Evolutionary conservation across 2,797 vertebrate genomes (phyloP), one percentile per base, ranked within the genome.

Genomic region (Glossophaga mutica): DNA sequence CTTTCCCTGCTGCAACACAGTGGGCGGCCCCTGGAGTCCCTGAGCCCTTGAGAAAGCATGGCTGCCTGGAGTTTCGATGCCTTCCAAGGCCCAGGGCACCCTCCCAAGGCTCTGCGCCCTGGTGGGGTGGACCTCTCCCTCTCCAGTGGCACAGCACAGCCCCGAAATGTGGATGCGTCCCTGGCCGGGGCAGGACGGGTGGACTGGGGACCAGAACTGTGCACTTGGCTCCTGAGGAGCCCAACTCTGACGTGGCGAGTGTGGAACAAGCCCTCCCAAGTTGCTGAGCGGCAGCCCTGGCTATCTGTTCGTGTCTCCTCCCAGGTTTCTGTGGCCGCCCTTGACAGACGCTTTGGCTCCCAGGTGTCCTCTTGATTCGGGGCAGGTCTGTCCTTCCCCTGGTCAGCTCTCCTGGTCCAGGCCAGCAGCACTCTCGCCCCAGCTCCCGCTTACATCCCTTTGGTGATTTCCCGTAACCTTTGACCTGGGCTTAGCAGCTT

Each of bases 391-490:
- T 73, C 82, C n/a, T 76, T 68, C n/a, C 39, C 76, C 44, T 74
- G 0, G 39, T 48, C 73, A 90, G 67, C 59, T 18, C 10, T 50
- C 44, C 67, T 50, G 34, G 55, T 73, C 46, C 42, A 10, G 78
- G 32, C 62, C 29, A 32, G 68, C 59, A 55, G 34, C 52, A 6
- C 87, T 59, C 32, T n/a, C 34, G n/a, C 42, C 50, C 19, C 5
- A 3, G 42, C 50, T 34, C 65, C 50, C 21, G 32, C 14, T 14
- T 29, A 18, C 4, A 55, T 52, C 91, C 67, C 81, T 65, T 62
- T 81, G 90, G 91, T 91, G 96, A 65, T 95, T 97, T 98, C 97
- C 87, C 89, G 83, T 96, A 73, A 96, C 96, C 96, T 96, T 85
- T 96, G 97, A 97, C 94, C 95, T 96, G 93, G 86, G 78, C 50